These are phyloP conservation scores for Drosophila paucipuncta DNA, from an alignment of 2,888 invertebrate genomes.

Conservation along the genomic window DNA sequence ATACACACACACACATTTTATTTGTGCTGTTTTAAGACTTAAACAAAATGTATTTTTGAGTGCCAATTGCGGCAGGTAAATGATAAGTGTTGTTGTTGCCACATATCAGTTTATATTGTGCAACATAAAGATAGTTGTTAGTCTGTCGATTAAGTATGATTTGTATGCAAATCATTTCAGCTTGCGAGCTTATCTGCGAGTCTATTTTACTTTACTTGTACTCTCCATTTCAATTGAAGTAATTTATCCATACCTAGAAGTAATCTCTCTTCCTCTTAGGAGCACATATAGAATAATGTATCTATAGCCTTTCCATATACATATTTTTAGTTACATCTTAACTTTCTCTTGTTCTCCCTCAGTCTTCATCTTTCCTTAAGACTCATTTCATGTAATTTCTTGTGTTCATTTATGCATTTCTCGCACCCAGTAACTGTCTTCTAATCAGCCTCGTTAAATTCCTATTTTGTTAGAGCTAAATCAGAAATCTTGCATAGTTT, in stretches of 20 bases:
- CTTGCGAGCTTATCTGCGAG: not conserved
- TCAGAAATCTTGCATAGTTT: not conserved
- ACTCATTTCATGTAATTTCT: too few species aligned
- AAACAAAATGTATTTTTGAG: slow-evolving; percentile 19
- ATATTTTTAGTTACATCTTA: too few species aligned
- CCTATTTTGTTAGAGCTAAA: not conserved
- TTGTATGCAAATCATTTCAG: slow-evolving; percentile 16
- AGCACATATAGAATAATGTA: too few species aligned
- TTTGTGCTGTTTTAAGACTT: slow-evolving; percentile 7
- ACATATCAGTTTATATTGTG: slow-evolving; percentile 31
- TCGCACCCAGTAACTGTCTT: too few species aligned
- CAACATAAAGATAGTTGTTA: slow-evolving; percentile 22
- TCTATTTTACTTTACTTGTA: not conserved
- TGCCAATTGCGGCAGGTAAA: slow-evolving; percentile 32
- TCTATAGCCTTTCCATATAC: too few species aligned
- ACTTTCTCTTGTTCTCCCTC: not conserved
- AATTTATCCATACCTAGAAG: too few species aligned
- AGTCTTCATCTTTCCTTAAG: too few species aligned
- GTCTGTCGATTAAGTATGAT: slow-evolving; percentile 24
- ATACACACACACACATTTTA: slow-evolving; percentile 14
- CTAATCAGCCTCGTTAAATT: not conserved
- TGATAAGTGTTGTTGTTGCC: slow-evolving; percentile 5
- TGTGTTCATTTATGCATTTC: too few species aligned
- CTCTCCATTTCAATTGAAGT: too few species aligned
- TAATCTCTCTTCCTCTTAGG: too few species aligned